Conservation (phyloP, 2,797 vertebrate genomes). For the Heterohyrax brucei region DNA sequence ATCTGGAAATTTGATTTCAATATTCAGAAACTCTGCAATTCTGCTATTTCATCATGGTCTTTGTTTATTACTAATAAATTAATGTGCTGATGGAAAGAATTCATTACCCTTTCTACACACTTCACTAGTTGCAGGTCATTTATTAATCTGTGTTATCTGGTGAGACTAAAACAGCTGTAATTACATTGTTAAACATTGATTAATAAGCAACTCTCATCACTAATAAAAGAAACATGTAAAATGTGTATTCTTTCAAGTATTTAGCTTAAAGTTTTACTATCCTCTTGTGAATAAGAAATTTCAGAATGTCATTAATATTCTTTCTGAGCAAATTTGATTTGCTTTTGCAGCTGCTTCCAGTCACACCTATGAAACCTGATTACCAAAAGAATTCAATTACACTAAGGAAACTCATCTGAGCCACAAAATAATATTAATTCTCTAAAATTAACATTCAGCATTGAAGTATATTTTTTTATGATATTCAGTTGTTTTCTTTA, state of each 20-base stretch:
- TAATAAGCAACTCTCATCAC: slow-evolving; percentile 95
- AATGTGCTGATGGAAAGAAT: slow-evolving; percentile 92
- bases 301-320: slow-evolving; percentile 91
- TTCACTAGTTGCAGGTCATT: slow-evolving; percentile 95
- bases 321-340: slow-evolving; percentile 88
- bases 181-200: slow-evolving; percentile 97
- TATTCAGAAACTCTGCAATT: slow-evolving; percentile 91
- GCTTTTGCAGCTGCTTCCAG: slow-evolving; percentile 90
- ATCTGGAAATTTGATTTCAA: slow-evolving; percentile 91
- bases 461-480: slow-evolving; percentile 82
- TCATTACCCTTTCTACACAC: slow-evolving; percentile 94
- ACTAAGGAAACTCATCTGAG: slow-evolving; percentile 87
- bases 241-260: slow-evolving; percentile 90
- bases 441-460: slow-evolving; percentile 86
- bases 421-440: slow-evolving; percentile 87
- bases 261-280: slow-evolving; percentile 90
- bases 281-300: slow-evolving; percentile 88
- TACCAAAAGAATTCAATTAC: slow-evolving; percentile 90
- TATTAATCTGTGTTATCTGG: slow-evolving; percentile 97
- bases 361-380: slow-evolving; percentile 90
- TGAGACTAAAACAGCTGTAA: slow-evolving; percentile 95
- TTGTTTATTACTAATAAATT: slow-evolving; percentile 94
- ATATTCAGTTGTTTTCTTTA: slow-evolving; percentile 84
- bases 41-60: slow-evolving; percentile 91
- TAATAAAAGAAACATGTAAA: slow-evolving; percentile 92